Conservation (phyloP, 2,113 vertebrate genomes). For the Hippoglossus stenolepis region DNA sequence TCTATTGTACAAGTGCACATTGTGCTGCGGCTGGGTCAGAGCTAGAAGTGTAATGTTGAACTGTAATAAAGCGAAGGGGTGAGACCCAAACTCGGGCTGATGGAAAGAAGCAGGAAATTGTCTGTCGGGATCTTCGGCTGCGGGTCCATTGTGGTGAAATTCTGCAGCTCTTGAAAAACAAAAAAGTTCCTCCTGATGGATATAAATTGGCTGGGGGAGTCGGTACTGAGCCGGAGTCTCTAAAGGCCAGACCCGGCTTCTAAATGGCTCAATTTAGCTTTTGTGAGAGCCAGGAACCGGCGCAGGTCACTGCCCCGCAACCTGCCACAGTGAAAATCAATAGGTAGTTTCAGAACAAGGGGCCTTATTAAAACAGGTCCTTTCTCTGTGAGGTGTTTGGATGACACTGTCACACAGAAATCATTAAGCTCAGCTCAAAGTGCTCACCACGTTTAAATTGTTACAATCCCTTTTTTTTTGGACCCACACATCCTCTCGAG, state of each 20-base stretch:
- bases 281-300: constrained; percentile 68
- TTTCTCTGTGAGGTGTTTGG: constrained; percentile 73
- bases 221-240: constrained; percentile 68
- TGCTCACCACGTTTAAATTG: constrained; percentile 66
- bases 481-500: constrained; percentile 58
- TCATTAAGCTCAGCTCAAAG: constrained; percentile 74
- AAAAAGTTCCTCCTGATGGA: constrained; percentile 79
- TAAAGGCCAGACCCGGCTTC: constrained; percentile 72
- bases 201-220: constrained; percentile 75
- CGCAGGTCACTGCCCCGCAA: constrained; percentile 74
- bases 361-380: constrained; percentile 79
- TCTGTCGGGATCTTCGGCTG: constrained; percentile 46
- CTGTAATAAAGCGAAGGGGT: constrained; percentile 47
- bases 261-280: constrained; percentile 85
- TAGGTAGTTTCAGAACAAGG: constrained; percentile 84
- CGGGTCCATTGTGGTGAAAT: constrained; percentile 59
- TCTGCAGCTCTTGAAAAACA: constrained; percentile 48
- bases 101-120: constrained; percentile 51
- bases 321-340: constrained; percentile 82
- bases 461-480: constrained; percentile 73
- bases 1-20: neutral
- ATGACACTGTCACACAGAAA: constrained; percentile 76
- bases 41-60: constrained; percentile 35
- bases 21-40: constrained; percentile 19
- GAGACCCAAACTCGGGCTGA: constrained; percentile 44